Evolutionary conservation across 2,888 invertebrate species (phyloP).

Genomic region (Hydroisotoma schaefferi): DNA sequence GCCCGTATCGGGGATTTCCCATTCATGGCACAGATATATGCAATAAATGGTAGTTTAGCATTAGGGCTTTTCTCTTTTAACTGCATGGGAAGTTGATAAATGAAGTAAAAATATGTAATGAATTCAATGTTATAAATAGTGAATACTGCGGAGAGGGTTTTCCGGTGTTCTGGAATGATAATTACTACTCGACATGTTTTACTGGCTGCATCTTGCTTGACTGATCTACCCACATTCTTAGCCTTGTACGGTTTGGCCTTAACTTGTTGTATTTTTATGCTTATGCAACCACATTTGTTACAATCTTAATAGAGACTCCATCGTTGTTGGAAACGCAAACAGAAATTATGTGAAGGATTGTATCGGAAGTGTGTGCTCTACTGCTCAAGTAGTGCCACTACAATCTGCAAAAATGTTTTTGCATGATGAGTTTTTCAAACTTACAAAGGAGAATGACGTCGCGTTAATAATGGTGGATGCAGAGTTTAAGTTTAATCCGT

Average conservation of each 20-base stretch:
- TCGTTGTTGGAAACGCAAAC: conserved; percentile 31
- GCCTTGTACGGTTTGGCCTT: conserved; percentile 22
- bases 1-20: conserved; percentile 23
- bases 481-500: conserved; percentile 24
- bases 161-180: conserved; percentile 89
- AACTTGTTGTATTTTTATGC: not conserved
- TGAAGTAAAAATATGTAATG: too few species aligned
- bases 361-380: conserved; percentile 16
- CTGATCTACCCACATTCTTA: conserved; percentile 58
- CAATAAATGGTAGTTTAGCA: conserved; percentile 21
- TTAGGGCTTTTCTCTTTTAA: not conserved
- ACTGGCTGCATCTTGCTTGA: conserved; percentile 81
- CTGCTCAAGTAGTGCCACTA: not conserved
- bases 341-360: conserved; percentile 27
- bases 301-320: conserved; percentile 35
- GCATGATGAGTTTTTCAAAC: conserved; percentile 36
- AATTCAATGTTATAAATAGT: not conserved
- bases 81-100: too few species aligned
- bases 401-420: conserved; percentile 25
- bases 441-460: conserved; percentile 33
- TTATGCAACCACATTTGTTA: too few species aligned
- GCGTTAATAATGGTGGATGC: conserved; percentile 31
- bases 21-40: conserved; percentile 38
- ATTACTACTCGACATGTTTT: conserved; percentile 68
- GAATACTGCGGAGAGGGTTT: conserved; percentile 58